Base-by-base conservation (phyloP, 2,888 invertebrate species). In the Apoderus coryli region DNA sequence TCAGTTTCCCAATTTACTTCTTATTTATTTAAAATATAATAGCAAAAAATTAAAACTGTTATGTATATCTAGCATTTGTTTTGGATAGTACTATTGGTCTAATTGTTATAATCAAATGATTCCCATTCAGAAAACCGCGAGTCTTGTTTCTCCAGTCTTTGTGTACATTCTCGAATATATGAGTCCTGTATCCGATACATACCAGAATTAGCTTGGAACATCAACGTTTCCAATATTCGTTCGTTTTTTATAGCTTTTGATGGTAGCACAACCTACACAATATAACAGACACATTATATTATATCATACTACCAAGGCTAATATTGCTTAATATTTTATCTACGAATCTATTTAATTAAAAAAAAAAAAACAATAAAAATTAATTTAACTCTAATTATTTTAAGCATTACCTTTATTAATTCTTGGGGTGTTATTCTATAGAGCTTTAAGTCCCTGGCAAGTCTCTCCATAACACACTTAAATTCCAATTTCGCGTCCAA, bases 181-280 rank as follows among this genome's bases (percentile, higher is more conserved):
- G 76, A 75, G 56, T 88, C 86, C 53, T 88, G 84, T 54, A 89
- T 82, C 36, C 88, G 69, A 61, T 88, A 90, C 69, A 88, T 88
- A 25, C 90, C 90, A 2, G 84, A 76, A 58, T 86, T 88, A 29
- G 89, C 89, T 61, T 90, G 90, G 59, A 78, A 81, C 81, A 88
- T 86, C 27, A 90, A 65, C 3, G 90, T 90, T 56, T 89, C 88
- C 50, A 90, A 64, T 44, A 90, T 90, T 33, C 80, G 69, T 58
- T 90, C 89, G 59, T 90, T 88, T 56, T 81, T 85, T 47, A 90
- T 85, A 26, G 88, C 85, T 56, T 89, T 90, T 36, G 88, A 84
- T 27, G 89, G 90, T 46, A 90, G 64, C 37, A 90, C 89, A 50
- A 88, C 68, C 75, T 76, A 53, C 2, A 56, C n/a, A n/a, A n/a